Conservation (phyloP, 2,797 vertebrate genomes). For the Phalloptychus januarius region DNA sequence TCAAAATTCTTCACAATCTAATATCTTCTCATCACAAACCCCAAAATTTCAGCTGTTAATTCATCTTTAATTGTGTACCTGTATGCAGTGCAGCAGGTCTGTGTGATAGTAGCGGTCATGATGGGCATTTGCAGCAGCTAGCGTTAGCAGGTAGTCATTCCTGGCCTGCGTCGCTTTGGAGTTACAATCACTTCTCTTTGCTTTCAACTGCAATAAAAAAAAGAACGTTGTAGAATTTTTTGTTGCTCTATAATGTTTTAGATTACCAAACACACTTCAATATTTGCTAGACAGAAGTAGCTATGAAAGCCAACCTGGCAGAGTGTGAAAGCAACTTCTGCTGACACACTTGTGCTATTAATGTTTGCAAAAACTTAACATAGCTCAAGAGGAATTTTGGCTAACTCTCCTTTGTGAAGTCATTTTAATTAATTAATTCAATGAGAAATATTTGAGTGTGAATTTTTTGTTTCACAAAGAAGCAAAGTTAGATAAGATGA, state of each 20-base stretch:
- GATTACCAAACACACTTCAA: not conserved
- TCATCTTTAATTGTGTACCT: slow-evolving; percentile 78
- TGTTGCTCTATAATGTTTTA: not conserved
- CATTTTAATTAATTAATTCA: not conserved
- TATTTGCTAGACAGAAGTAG: not conserved
- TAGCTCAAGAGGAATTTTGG: not conserved
- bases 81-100: slow-evolving; percentile 93
- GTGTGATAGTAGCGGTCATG: slow-evolving; percentile 97
- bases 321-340: not conserved
- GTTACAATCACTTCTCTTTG: slow-evolving; percentile 93
- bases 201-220: slow-evolving; percentile 89
- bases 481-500: not conserved
- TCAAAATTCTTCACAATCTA: not conserved
- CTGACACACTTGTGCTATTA: not conserved
- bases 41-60: not conserved
- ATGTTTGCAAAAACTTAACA: not conserved
- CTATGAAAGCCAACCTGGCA: not conserved
- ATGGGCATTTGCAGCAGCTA: slow-evolving; percentile 96
- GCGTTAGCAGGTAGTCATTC: slow-evolving; percentile 96
- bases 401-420: not conserved
- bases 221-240: slow-evolving; percentile 2
- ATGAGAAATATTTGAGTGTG: not conserved
- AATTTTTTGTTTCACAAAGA: slow-evolving; percentile 1
- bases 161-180: slow-evolving; percentile 95
- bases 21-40: not conserved